These are phyloP conservation scores for Oryzias celebensis DNA, from an alignment of 2,113 vertebrate species.

Conservation along the genomic window DNA sequence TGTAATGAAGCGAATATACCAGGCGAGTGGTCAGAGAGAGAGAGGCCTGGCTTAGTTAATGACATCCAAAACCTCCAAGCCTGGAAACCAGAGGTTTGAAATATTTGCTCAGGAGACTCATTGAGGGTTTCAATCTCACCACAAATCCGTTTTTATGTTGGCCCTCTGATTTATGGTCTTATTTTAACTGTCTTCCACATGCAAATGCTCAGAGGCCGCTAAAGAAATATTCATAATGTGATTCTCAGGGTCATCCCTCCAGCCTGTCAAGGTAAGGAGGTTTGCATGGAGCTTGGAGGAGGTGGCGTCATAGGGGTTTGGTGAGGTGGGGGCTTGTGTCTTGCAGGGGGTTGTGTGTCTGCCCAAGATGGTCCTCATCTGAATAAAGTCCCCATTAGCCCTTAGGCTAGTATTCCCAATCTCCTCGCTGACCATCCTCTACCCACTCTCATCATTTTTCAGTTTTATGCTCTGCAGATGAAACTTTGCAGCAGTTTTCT, in stretches of 20 bases:
- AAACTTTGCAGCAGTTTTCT: no score
- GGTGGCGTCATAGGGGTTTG: neutral
- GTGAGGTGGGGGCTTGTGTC: constrained; percentile 56
- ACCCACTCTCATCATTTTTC: constrained; percentile 21
- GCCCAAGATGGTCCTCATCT: constrained; percentile 58
- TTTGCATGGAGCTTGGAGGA: constrained; percentile 11
- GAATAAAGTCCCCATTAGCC: constrained; percentile 58
- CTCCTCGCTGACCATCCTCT: constrained; percentile 27
- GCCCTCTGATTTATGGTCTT: constrained; percentile 79
- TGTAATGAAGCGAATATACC: constrained; percentile 73
- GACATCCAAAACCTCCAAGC: constrained; percentile 68
- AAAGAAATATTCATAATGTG: constrained; percentile 81
- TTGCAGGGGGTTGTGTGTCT: constrained; percentile 19
- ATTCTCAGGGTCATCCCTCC: constrained; percentile 81
- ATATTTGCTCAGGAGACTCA: constrained; percentile 77
- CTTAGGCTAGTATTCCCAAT: constrained; percentile 52
- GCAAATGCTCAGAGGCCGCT: constrained; percentile 73
- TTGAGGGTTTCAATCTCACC: constrained; percentile 77
- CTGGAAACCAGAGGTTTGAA: constrained; percentile 58
- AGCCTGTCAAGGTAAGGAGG: constrained; percentile 68
- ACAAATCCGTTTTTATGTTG: constrained; percentile 80
- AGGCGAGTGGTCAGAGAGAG: constrained; percentile 74
- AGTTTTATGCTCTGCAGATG: neutral
- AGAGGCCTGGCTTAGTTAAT: constrained; percentile 67
- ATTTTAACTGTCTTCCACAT: constrained; percentile 82